Base-by-base conservation (phyloP, 2,797 vertebrate genomes). In the Muscicapa striata region DNA sequence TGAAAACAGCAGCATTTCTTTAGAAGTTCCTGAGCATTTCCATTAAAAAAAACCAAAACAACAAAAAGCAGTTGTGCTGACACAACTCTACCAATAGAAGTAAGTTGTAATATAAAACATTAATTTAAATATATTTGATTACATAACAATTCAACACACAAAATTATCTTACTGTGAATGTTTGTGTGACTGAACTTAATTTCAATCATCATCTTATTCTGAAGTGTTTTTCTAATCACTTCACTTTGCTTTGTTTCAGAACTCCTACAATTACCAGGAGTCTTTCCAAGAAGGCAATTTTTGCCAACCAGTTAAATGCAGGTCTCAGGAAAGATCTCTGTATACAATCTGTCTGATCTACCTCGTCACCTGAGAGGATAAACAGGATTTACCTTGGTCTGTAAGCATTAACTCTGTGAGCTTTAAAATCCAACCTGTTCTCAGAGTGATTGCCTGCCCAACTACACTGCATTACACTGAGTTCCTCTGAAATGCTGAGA, bases 301-400 rank as follows among this genome's bases (percentile, higher is more conserved):
- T 87, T 78, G 77, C 46, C 75, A 87, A 30, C 17, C 45, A 68
- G 57, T 83, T 95, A 94, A 90, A 90, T 1, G 18, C 64, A 77
- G 54, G 68, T 83, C 57, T 90, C 16, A 3, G 61, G 32, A 21
- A 87, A 84, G 89, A 67, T 82, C 55, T 82, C 77, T 90, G 21
- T 62, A 36, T 91, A 63, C 68, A 89, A 93, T 83, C 87, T 91
- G 55, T 20, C 74, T 95, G 87, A 94, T 88, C 93, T 93, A 67
- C 57, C 78, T 89, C 46, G 2, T 91, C 93, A 95, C 89, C 93
- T 91, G 94, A 94, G 92, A 95, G 89, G 79, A 95, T 92, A 78
- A 89, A 81, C 61, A 83, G 82, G 92, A 91, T 95, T 95, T 96
- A 72, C 80, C 41, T 51, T 48, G 78, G 72, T 85, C 91, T 72